Evolutionary conservation across 2,888 invertebrate species (phyloP).

Genomic region (Alloplasta piceator): DNA sequence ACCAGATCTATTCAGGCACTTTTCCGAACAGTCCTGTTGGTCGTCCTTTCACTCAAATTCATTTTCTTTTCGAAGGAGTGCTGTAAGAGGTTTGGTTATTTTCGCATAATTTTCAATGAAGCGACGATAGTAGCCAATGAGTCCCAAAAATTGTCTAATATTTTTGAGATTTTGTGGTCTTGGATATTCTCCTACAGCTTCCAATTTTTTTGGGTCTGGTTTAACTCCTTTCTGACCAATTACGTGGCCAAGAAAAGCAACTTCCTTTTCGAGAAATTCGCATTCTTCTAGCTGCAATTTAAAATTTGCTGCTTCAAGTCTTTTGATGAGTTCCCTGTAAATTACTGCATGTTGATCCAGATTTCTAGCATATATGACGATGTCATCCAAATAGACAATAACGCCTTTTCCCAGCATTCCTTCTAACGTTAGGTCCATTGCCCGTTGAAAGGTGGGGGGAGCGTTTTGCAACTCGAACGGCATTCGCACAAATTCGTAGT

Average conservation of each 20-base stretch:
- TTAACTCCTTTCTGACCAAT: conserved; percentile 32
- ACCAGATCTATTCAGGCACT: too few relatives aligned
- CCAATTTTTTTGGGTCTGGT: too few relatives aligned
- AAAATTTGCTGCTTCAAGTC: conserved; percentile 11
- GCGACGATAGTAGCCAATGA: conserved; percentile 50
- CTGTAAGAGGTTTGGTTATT: conserved; percentile 29
- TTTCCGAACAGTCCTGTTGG: conserved; percentile 39
- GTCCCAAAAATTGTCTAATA: conserved; percentile 39
- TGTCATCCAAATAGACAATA: conserved; percentile 5
- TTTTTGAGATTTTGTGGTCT: conserved; percentile 37
- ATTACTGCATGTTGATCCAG: too few relatives aligned
- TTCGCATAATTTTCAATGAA: conserved; percentile 46
- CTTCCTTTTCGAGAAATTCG: conserved; percentile 33
- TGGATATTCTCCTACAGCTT: conserved; percentile 36
- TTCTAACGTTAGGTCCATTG: conserved; percentile 76
- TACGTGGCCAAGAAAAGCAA: conserved; percentile 49
- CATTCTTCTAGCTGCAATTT: conserved; percentile 54
- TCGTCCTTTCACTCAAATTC: conserved; percentile 38
- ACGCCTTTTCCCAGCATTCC: too few relatives aligned
- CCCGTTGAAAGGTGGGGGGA: conserved; percentile 75
- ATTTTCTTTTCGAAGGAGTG: conserved; percentile 30
- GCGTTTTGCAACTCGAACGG: conserved; percentile 77
- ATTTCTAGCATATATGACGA: conserved; percentile 37
- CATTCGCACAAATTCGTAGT: conserved; percentile 71
- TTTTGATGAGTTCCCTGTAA: conserved; percentile 9